Percentiles rank a stretch among this genome's conserved stretches.
These are phyloP conservation scores for Rhinogobius similis DNA, from an alignment of 2,113 vertebrate genomes.

Conservation along the genomic window DNA sequence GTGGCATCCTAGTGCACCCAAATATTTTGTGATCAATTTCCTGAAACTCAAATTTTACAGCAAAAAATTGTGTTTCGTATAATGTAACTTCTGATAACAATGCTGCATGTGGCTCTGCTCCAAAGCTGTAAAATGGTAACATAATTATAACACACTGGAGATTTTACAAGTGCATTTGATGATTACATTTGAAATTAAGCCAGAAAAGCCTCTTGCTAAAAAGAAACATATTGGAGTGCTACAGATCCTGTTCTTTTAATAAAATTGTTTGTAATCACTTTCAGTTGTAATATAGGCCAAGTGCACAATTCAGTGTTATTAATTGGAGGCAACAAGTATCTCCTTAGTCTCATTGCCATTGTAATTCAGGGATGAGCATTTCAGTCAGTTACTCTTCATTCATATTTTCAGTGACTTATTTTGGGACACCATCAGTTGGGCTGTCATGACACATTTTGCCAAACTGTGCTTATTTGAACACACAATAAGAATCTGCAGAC, in stretches of 20 bases:
- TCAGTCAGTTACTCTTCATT: background rate
- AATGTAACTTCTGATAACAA: slow-evolving; percentile 27
- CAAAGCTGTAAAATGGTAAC: slow-evolving; percentile 26
- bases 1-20: background rate
- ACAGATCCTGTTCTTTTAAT: background rate
- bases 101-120: slow-evolving; percentile 19
- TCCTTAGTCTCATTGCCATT: background rate
- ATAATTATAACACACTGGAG: slow-evolving; percentile 28
- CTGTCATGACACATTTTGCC: too few species aligned
- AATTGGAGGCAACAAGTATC: background rate
- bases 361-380: background rate
- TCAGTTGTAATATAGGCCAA: background rate
- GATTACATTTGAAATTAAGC: slow-evolving; percentile 19
- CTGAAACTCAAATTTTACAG: too few species aligned
- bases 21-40: too few species aligned
- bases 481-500: too few species aligned
- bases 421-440: background rate
- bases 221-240: slow-evolving; percentile 27
- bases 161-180: slow-evolving; percentile 31
- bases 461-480: too few species aligned
- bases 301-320: background rate
- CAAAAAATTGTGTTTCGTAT: background rate
- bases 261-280: background rate
- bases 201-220: slow-evolving; percentile 28
- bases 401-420: too few species aligned